A percentile compares a stretch with the other conserved stretches of the same genome.
Evolutionary conservation across 2,113 vertebrate species (phyloP).

Genomic region (Struthidea cinerea): DNA sequence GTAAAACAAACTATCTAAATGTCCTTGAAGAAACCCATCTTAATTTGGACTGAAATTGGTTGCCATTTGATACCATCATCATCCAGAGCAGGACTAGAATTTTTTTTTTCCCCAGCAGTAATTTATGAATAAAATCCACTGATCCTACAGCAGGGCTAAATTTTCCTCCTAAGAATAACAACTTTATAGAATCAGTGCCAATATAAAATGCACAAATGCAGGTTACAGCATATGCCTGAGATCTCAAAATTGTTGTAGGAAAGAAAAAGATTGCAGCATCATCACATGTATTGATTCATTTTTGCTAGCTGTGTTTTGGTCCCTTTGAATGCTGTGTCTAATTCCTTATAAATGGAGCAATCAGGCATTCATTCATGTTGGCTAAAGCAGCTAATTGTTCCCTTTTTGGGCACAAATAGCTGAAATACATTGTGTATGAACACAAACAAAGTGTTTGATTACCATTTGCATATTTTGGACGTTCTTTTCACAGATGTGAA

Average conservation of each 20-base stretch:
- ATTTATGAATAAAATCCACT: not conserved
- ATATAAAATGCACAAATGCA: not conserved
- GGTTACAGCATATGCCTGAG: not conserved
- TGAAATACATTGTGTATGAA: constrained; percentile 22
- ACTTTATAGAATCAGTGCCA: not conserved
- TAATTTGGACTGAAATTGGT: not conserved
- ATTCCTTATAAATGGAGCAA: constrained; percentile 18
- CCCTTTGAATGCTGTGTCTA: not conserved
- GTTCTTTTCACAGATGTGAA: constrained; percentile 34
- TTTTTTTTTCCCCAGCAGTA: not conserved
- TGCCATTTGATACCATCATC: not conserved
- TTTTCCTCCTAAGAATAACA: not conserved
- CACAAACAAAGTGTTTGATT: constrained; percentile 59
- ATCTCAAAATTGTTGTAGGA: not conserved
- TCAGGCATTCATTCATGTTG: constrained; percentile 34
- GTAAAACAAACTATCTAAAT: not conserved
- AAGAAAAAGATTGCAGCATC: constrained; percentile 18
- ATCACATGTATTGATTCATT: constrained; percentile 16
- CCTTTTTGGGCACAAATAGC: not conserved
- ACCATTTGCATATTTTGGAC: constrained; percentile 18
- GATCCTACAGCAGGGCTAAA: not conserved
- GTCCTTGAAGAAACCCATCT: not conserved
- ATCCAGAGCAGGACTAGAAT: not conserved
- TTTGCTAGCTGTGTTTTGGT: constrained; percentile 31
- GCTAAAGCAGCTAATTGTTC: not conserved